These are phyloP conservation scores for Pelusios castaneus DNA, from an alignment of 2,113 vertebrate species.

Conservation along the genomic window DNA sequence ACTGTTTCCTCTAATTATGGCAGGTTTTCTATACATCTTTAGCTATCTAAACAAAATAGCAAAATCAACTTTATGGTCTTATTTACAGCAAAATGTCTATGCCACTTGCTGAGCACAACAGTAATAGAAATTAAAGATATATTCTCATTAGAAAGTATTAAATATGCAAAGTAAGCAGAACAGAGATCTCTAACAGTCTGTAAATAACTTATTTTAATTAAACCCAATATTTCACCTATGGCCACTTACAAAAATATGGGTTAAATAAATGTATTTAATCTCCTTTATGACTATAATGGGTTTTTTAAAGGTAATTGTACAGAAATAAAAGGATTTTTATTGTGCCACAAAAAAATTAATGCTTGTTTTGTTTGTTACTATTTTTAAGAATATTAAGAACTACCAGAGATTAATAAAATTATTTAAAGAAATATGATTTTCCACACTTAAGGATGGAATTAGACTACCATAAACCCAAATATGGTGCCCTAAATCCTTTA, in stretches of 20 bases:
- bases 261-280: not conserved
- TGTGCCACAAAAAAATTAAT: not conserved
- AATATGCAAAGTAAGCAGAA: not conserved
- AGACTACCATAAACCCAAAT: not conserved
- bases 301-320: not conserved
- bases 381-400: not conserved
- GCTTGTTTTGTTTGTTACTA: fast-evolving
- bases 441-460: fast-evolving
- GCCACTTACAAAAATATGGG: not conserved
- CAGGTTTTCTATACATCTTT: too few relatives aligned
- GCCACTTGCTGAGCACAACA: not conserved
- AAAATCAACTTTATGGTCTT: fast-evolving
- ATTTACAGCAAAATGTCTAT: fast-evolving
- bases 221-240: not conserved
- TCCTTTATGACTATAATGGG: not conserved
- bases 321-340: fast-evolving
- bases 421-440: fast-evolving
- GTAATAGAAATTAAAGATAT: not conserved
- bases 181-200: not conserved
- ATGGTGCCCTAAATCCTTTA: too few relatives aligned
- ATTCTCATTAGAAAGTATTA: not conserved
- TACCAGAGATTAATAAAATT: not conserved
- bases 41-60: fast-evolving
- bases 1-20: too few relatives aligned
- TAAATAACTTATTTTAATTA: not conserved